Evolutionary conservation across 2,888 invertebrate species (phyloP).

Genomic region (Crossocerus cetratus): DNA sequence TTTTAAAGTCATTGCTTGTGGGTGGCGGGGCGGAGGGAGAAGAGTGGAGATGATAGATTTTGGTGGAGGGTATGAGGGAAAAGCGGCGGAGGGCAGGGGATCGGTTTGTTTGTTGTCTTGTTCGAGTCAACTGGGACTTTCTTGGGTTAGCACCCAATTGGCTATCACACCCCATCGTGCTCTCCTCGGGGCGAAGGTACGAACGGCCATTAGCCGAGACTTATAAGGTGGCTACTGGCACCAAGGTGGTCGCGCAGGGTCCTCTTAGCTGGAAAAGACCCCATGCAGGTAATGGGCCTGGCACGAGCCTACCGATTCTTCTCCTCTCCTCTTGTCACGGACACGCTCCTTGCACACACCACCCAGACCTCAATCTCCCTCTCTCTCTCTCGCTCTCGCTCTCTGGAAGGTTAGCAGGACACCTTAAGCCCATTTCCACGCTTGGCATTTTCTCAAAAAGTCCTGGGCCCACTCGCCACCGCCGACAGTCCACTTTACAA

Average conservation of each 20-base stretch:
- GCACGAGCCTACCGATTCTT: slow-evolving; percentile 64
- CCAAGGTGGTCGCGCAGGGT: slow-evolving; percentile 51
- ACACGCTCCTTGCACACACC: too few species aligned
- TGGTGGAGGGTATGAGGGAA: slow-evolving; percentile 16
- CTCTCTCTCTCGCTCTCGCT: slow-evolving; percentile 11
- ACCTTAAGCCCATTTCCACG: slow-evolving; percentile 59
- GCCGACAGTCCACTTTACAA: too few species aligned
- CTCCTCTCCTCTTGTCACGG: neutral
- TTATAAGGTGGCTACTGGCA: slow-evolving; percentile 54
- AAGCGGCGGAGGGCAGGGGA: neutral
- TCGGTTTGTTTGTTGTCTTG: slow-evolving; percentile 64
- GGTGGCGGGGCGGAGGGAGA: neutral
- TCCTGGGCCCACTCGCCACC: neutral
- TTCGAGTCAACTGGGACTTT: slow-evolving; percentile 66
- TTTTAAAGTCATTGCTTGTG: too few species aligned
- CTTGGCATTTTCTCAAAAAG: slow-evolving; percentile 36
- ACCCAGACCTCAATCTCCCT: neutral
- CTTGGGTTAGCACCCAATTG: slow-evolving; percentile 67
- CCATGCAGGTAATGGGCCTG: slow-evolving; percentile 62
- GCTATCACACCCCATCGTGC: slow-evolving; percentile 59
- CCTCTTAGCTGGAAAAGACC: slow-evolving; percentile 53
- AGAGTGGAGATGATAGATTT: slow-evolving; percentile 18
- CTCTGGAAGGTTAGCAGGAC: slow-evolving; percentile 11
- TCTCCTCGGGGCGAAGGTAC: slow-evolving; percentile 55
- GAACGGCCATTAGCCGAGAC: slow-evolving; percentile 58